A percentile compares a stretch with the other conserved stretches of the same genome.
These are phyloP conservation scores for Papilio helenus DNA, from an alignment of 1,140 invertebrate genomes.

Conservation along the genomic window DNA sequence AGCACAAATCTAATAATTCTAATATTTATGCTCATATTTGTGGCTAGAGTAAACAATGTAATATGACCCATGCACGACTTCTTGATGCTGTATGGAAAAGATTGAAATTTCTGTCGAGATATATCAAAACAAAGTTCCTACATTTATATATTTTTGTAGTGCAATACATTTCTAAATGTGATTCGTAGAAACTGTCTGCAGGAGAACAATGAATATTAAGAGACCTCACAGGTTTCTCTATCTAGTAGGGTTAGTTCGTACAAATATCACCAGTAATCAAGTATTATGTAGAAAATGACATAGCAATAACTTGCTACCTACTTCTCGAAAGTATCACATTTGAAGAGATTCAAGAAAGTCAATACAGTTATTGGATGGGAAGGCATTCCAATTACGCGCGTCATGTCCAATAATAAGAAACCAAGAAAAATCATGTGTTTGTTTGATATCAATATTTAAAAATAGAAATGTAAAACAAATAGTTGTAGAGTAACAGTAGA, in stretches of 20 bases:
- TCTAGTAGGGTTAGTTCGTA: not conserved
- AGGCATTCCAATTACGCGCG: not conserved
- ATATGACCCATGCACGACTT: not conserved
- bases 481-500: conserved; percentile 8
- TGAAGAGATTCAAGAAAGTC: not conserved
- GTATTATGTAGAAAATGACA: not conserved
- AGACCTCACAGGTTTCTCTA: not conserved
- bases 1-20: not conserved
- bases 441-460: conserved; percentile 22
- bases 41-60: not conserved
- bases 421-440: conserved; percentile 7
- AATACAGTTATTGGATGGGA: not conserved
- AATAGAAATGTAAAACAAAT: conserved; percentile 2
- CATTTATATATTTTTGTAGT: not conserved
- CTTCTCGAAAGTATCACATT: not conserved
- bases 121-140: not conserved
- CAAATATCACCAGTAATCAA: not conserved
- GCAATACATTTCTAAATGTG: too few species aligned
- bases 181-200: not conserved
- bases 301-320: not conserved
- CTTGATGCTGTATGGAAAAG: not conserved
- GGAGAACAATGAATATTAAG: not conserved
- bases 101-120: not conserved
- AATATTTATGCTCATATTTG: conserved; percentile 6
- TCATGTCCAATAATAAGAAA: conserved; percentile 13